These are phyloP conservation scores for Austrofundulus limnaeus DNA, from an alignment of 2,113 vertebrate species.

Conservation along the genomic window DNA sequence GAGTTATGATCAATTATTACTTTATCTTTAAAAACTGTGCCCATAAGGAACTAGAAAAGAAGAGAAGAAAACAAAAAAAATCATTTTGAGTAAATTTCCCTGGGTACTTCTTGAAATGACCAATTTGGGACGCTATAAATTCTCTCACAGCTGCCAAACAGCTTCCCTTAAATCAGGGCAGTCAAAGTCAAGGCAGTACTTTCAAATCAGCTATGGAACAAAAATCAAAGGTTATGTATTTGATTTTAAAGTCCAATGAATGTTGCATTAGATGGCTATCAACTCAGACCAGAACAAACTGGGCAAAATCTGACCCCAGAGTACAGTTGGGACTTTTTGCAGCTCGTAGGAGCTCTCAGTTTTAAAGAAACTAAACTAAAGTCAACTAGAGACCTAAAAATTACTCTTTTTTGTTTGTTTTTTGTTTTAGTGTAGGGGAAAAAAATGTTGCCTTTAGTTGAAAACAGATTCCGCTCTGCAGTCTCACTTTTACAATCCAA, in stretches of 20 bases:
- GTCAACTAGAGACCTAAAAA: background rate
- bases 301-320: background rate
- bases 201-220: constrained; percentile 27
- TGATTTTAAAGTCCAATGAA: background rate
- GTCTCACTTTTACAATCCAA: background rate
- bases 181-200: constrained; percentile 19
- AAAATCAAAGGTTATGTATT: background rate
- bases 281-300: background rate
- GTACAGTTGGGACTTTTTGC: background rate
- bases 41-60: background rate
- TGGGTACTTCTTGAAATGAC: constrained; percentile 20
- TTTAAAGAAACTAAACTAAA: background rate
- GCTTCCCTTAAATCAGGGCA: constrained; percentile 26
- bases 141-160: constrained; percentile 24
- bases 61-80: constrained; percentile 1
- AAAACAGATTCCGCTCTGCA: background rate
- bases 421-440: too few relatives aligned
- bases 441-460: too few relatives aligned
- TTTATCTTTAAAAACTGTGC: background rate
- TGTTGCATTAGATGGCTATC: background rate
- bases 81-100: constrained; percentile 30
- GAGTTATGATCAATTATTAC: background rate
- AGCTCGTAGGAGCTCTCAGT: background rate
- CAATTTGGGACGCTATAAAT: constrained; percentile 20
- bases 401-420: too few relatives aligned